Evolutionary conservation across 2,113 vertebrate genomes (phyloP), one percentile per base, ranked within the genome.

Genomic region (Ursus arctos): DNA sequence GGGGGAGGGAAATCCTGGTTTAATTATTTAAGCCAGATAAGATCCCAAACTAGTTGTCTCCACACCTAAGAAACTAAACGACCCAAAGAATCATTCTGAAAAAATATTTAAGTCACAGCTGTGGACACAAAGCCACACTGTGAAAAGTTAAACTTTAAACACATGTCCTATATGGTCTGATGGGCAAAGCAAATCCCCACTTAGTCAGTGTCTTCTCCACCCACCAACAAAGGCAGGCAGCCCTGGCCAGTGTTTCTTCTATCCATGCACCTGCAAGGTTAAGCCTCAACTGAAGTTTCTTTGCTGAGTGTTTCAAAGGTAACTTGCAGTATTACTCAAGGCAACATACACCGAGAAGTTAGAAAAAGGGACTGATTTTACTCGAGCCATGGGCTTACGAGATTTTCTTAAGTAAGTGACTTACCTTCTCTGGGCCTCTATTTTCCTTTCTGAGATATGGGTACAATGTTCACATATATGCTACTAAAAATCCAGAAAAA

Each of bases 71-170:
- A 94, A 94, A 96, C 71, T 59, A 81, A 88, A 82, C 84, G 61
- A 91, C 28, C 40, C 79, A 40, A 86, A 96, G 85, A 84, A 84
- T 49, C 87, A 53, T 72, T 61, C 86, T 83, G 87, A 79, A 88
- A 88, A 95, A 95, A 96, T 61, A 91, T 61, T 83, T 88, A 98
- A 88, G 85, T 90, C 92, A 90, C 92, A 63, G 65, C 85, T 79
- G 47, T 72, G 55, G 88, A 96, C 55, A 82, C 59, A 91, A 92
- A 96, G 77, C 71, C 80, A 85, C 1, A 0, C 55, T 76, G 31
- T 67, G 72, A 95, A 67, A 91, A 94, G 96, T 95, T 96, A 93
- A 97, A 94, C 88, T 97, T 98, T 93, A 96, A 97, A 97, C 95
- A 74, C 43, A 82, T 79, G 93, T 93, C 76, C 94, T 95, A 40